These are phyloP conservation scores for Glyphotaelius pellucidus DNA, from an alignment of 2,888 invertebrate genomes.

Conservation along the genomic window DNA sequence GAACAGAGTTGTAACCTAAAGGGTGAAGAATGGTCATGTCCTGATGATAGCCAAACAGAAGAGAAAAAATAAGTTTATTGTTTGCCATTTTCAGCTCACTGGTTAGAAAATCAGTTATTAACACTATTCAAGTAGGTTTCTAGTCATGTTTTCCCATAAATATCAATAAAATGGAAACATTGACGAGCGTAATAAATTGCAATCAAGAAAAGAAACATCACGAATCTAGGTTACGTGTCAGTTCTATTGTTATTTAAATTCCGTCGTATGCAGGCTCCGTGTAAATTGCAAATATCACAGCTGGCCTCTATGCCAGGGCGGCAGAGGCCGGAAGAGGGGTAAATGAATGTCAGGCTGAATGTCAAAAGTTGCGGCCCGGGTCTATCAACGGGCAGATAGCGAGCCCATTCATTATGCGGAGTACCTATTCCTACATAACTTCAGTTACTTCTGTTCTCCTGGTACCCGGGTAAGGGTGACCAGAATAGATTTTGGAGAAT, in stretches of 20 bases:
- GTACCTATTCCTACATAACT: not conserved
- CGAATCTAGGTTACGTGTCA: not conserved
- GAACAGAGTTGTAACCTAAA: no score
- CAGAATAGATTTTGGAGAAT: not conserved
- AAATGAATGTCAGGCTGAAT: conserved; percentile 62
- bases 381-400: conserved; percentile 61
- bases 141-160: not conserved
- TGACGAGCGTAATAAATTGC: not conserved
- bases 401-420: conserved; percentile 48
- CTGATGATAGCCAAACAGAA: no score
- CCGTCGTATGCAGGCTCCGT: not conserved
- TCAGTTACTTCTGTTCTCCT: not conserved
- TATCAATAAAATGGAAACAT: not conserved
- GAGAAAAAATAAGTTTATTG: no score
- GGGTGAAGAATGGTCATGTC: no score
- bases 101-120: no score
- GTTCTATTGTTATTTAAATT: conserved; percentile 2
- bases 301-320: not conserved
- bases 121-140: no score
- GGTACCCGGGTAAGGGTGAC: conserved; percentile 10
- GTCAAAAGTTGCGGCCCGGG: conserved; percentile 61
- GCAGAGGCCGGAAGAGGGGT: conserved; percentile 47
- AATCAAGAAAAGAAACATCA: not conserved
- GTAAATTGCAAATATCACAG: not conserved
- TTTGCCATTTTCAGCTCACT: no score